Base-by-base conservation (phyloP, 2,113 vertebrate genomes). In the Phainopepla nitens region DNA sequence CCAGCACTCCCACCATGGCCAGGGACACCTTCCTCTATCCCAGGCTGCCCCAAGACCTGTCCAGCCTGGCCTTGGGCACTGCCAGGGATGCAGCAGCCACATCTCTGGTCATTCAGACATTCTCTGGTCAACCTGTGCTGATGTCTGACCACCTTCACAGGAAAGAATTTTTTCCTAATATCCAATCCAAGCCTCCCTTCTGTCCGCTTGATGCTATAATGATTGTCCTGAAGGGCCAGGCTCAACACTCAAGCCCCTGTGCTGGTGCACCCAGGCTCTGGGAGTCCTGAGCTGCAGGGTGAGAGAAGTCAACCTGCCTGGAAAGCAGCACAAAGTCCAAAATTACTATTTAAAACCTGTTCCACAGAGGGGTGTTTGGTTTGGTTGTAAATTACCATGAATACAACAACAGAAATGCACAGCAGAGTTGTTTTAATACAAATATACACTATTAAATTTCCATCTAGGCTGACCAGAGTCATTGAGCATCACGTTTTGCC, bases 401-500 rank as follows among this genome's bases (percentile, higher is more conserved):
- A 80, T 33, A 62, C 10, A 20, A 17, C 44, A 41, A 29, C 4
- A 78, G 36, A 93, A 70, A 84, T 31, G 36, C 49, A 78, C 20
- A 73, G 22, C 21, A 13, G 25, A 28, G 23, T 28, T 75, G 20
- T 35, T 89, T 76, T 25, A 45, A 42, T 65, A n/a, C 7, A 84
- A 89, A 57, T 33, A 47, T 6, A 31, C 21, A 9, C 15, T 24
- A 19, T 8, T 49, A 28, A 31, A 29, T 89, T 89, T 90, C 69
- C 56, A 65, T 13, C 41, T 29, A 29, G 45, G 56, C 4, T 33
- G 60, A 68, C 36, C 86, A 87, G 68, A 50, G 45, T 47, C 36
- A 39, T 2, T 1, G 0, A 85, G 53, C 64, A 68, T 42, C n/a
- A 58, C 0, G 0, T 49, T 87, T 87, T 83, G 12, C 41, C 57